Conservation (phyloP, 1,140 invertebrate genomes). For the Apis cerana region DNA sequence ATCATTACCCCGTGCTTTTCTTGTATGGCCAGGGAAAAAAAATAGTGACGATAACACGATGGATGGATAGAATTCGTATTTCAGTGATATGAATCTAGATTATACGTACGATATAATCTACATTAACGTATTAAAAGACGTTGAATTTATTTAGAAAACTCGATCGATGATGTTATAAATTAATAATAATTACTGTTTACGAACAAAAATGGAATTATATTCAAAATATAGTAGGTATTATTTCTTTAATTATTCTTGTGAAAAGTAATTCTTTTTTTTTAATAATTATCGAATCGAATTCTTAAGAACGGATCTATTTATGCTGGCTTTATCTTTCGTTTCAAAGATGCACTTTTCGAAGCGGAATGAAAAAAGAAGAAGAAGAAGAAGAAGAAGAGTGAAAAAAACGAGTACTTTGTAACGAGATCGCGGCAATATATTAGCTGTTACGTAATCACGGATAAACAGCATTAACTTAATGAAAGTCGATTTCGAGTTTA, state of each 20-base stretch:
- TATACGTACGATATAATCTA: too few species aligned
- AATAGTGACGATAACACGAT: background rate
- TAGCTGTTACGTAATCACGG: slow-evolving; percentile 8
- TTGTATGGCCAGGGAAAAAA: background rate
- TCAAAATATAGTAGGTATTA: too few species aligned
- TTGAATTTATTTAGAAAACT: too few species aligned
- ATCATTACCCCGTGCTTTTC: background rate
- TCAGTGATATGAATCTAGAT: too few species aligned
- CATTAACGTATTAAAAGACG: too few species aligned
- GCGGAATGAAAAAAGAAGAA: background rate
- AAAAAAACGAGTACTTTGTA: too few species aligned
- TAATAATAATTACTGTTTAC: too few species aligned
- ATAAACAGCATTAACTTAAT: slow-evolving; percentile 25
- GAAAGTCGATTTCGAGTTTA: slow-evolving; percentile 41
- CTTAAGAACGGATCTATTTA: background rate
- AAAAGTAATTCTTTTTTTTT: too few species aligned
- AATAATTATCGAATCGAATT: background rate
- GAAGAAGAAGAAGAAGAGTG: background rate
- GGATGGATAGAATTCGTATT: background rate
- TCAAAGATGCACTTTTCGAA: too few species aligned
- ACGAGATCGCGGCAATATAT: background rate
- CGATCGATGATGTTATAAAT: too few species aligned
- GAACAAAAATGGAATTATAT: too few species aligned
- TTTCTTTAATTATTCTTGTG: too few species aligned
- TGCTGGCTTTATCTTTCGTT: background rate